Evolutionary conservation across 2,797 vertebrate genomes (phyloP).

Genomic region (Eutrigla gurnardus): DNA sequence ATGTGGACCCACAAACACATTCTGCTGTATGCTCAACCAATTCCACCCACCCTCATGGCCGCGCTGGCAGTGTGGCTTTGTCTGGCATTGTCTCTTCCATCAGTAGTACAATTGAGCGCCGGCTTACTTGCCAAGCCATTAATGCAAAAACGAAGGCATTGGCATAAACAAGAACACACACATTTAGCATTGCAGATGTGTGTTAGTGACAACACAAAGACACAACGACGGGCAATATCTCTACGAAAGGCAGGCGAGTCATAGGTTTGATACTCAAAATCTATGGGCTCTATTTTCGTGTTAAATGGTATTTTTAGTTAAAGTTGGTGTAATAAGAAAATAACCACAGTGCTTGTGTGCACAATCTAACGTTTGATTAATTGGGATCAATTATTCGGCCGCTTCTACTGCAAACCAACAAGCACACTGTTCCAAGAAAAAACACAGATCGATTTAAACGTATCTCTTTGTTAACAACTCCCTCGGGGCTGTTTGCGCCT

Average conservation of each 20-base stretch:
- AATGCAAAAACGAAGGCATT: slow-evolving; percentile 13
- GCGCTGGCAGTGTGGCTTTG: slow-evolving; percentile 55
- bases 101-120: slow-evolving; percentile 34
- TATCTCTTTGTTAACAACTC: not conserved
- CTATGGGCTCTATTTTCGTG: not conserved
- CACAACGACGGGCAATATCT: not conserved
- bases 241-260: not conserved
- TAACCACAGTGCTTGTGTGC: not conserved
- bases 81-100: slow-evolving; percentile 53
- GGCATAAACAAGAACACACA: slow-evolving; percentile 30
- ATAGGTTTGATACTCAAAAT: not conserved
- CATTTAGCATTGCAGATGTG: slow-evolving; percentile 13
- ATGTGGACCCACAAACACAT: slow-evolving; percentile 57
- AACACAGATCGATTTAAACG: not conserved
- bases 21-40: slow-evolving; percentile 54
- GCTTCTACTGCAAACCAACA: not conserved
- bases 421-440: not conserved
- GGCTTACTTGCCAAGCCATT: slow-evolving; percentile 32
- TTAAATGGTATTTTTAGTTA: not conserved
- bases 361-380: not conserved
- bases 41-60: slow-evolving; percentile 53
- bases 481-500: not conserved
- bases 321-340: not conserved
- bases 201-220: slow-evolving; percentile 7
- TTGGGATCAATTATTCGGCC: not conserved